Conservation (phyloP, 2,797 vertebrate species). For the Choloepus didactylus region DNA sequence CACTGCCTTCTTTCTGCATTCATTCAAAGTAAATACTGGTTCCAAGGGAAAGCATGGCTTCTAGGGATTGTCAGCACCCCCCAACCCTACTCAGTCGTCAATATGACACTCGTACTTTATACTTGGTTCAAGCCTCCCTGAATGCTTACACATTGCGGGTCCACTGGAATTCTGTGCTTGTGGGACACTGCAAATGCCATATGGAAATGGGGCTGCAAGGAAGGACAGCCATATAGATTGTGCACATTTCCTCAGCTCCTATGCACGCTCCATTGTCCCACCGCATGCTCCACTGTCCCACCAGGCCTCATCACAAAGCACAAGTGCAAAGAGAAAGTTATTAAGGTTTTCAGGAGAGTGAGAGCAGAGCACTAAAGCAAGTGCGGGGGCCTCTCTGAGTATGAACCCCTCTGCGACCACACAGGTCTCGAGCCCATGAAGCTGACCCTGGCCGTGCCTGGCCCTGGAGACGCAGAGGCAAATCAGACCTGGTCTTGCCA, state of each 20-base stretch:
- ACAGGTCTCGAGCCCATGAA: fast-evolving
- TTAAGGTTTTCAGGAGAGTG: constrained; percentile 9
- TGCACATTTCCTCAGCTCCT: neutral
- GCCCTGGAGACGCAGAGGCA: neutral
- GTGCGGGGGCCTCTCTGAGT: neutral
- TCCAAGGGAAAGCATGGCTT: neutral
- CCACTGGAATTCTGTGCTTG: neutral
- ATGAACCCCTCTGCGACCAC: fast-evolving
- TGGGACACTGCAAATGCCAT: neutral
- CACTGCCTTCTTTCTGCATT: neutral
- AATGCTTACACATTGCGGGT: neutral
- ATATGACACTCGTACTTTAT: too few relatives aligned
- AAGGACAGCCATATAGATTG: neutral
- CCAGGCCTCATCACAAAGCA: neutral
- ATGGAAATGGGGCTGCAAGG: neutral
- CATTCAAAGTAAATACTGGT: neutral
- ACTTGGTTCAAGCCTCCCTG: neutral
- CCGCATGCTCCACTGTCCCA: neutral
- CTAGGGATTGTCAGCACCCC: neutral
- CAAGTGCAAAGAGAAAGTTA: neutral
- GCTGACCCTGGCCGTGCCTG: too few relatives aligned
- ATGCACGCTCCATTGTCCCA: neutral
- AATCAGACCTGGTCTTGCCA: neutral
- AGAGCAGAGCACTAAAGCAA: neutral
- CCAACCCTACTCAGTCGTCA: neutral